These are phyloP conservation scores for Temnothorax nylanderi DNA, from an alignment of 1,140 invertebrate species.

Conservation along the genomic window DNA sequence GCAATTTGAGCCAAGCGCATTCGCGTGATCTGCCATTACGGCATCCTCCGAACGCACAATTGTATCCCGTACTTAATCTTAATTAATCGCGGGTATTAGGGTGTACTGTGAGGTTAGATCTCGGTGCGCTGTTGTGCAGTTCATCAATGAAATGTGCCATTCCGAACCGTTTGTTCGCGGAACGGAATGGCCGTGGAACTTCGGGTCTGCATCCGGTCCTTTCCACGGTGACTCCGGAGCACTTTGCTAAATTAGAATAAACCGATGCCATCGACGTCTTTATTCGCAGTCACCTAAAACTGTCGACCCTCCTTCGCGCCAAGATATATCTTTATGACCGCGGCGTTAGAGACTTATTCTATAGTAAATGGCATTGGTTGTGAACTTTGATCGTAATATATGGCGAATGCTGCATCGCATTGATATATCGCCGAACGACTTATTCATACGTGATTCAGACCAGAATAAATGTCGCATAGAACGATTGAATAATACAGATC, in stretches of 20 bases:
- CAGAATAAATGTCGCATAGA: not conserved
- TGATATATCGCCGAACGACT: not conserved
- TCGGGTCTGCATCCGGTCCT: constrained; percentile 12
- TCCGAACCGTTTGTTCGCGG: constrained; percentile 41
- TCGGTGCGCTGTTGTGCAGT: constrained; percentile 21
- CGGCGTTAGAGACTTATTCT: constrained; percentile 33
- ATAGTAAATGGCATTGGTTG: constrained; percentile 51
- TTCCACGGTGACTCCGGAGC: constrained; percentile 24
- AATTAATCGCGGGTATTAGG: constrained; percentile 54
- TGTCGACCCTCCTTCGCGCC: constrained; percentile 48
- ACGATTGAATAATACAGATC: not conserved
- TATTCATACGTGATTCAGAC: constrained; percentile 1
- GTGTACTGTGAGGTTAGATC: constrained; percentile 31
- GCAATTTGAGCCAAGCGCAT: constrained; percentile 5
- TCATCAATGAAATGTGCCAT: constrained; percentile 47
- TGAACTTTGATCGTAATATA: constrained; percentile 54
- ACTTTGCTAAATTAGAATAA: constrained; percentile 65
- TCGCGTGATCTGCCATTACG: constrained; percentile 31
- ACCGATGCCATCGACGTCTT: constrained; percentile 57
- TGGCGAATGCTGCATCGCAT: not conserved
- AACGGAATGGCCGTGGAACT: not conserved
- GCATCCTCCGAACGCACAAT: constrained; percentile 8
- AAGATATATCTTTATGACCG: constrained; percentile 56
- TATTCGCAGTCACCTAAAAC: constrained; percentile 56
- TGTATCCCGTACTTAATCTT: constrained; percentile 50